A percentile compares a stretch with the other conserved stretches of the same genome.
Conservation (phyloP, 2,888 invertebrate genomes). For the Acleris cristana region DNA sequence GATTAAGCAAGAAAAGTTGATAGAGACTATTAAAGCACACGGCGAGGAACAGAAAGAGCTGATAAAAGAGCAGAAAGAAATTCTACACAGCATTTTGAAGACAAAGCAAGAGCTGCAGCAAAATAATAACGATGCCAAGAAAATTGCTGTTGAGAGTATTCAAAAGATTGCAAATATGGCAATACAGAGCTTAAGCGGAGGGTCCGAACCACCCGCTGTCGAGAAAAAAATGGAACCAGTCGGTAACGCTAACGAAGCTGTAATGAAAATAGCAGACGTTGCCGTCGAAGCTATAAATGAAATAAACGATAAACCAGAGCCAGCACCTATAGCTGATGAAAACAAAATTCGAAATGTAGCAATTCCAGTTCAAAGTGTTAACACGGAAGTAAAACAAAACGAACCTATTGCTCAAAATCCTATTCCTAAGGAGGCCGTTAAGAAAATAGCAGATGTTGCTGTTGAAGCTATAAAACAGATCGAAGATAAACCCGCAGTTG, state of each 20-base stretch:
- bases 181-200: slow-evolving; percentile 73
- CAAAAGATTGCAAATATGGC: slow-evolving; percentile 78
- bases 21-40: slow-evolving; percentile 87
- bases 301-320: slow-evolving; percentile 44
- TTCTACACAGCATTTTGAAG: slow-evolving; percentile 84
- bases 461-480: slow-evolving; percentile 34
- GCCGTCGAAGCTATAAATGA: slow-evolving; percentile 34
- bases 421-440: slow-evolving; percentile 29
- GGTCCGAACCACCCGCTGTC: slow-evolving; percentile 63
- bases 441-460: slow-evolving; percentile 50
- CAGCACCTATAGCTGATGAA: slow-evolving; percentile 7
- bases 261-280: slow-evolving; percentile 52
- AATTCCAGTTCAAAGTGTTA: slow-evolving; percentile 15
- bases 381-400: slow-evolving; percentile 22
- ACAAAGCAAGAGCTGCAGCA: slow-evolving; percentile 78
- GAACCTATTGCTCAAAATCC: slow-evolving; percentile 18
- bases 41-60: slow-evolving; percentile 87
- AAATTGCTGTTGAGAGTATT: slow-evolving; percentile 79
- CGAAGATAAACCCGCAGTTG: slow-evolving; percentile 35
- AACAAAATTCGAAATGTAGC: slow-evolving; percentile 24
- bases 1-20: slow-evolving; percentile 77
- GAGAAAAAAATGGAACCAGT: slow-evolving; percentile 29
- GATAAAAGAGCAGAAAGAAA: slow-evolving; percentile 86
- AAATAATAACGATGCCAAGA: slow-evolving; percentile 78
- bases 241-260: slow-evolving; percentile 38